Conservation (phyloP, 2,888 invertebrate species). For the Metallyticus violacea region DNA sequence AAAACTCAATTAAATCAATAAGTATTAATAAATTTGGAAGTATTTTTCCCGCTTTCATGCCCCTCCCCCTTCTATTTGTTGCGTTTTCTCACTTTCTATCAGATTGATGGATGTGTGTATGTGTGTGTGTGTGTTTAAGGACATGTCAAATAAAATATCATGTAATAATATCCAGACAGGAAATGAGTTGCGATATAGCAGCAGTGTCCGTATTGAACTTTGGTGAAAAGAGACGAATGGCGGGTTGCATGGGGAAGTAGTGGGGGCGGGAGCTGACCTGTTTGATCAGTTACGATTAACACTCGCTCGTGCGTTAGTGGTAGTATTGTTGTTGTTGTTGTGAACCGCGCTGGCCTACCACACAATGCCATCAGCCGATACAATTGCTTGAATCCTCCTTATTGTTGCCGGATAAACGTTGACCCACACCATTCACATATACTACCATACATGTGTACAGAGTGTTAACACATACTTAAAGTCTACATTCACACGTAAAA, state of each 20-base stretch:
- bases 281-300: slow-evolving; percentile 3
- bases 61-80: not conserved
- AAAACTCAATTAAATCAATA: not conserved
- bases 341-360: not conserved
- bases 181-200: not conserved
- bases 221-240: not conserved
- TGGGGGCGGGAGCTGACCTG: not conserved
- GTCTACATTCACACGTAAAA: not conserved
- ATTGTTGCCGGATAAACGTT: not conserved
- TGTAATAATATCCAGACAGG: no score
- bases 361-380: slow-evolving; percentile 3
- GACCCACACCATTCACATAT: no score
- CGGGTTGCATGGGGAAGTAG: not conserved
- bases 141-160: not conserved
- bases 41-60: not conserved
- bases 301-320: not conserved
- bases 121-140: not conserved
- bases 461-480: not conserved
- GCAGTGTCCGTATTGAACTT: not conserved
- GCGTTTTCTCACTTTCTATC: not conserved
- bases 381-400: slow-evolving; percentile 7
- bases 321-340: not conserved
- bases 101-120: not conserved
- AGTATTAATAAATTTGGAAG: no score
- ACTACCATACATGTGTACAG: not conserved